Conservation (phyloP, 2,113 vertebrate genomes). For the Rhinolophus sinicus region DNA sequence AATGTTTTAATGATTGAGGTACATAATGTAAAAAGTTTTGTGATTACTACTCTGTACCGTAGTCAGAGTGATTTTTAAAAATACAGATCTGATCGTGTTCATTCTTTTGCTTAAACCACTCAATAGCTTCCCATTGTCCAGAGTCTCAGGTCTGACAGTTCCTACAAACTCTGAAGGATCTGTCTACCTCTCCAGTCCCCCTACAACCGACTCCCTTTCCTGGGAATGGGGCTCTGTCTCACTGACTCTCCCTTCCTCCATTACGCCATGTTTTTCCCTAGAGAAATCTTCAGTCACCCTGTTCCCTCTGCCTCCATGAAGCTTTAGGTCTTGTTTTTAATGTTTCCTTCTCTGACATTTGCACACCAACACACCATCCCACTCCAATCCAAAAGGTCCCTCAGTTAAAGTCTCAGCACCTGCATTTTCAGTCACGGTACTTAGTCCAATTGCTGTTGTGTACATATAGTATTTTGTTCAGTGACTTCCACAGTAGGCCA, state of each 20-base stretch:
- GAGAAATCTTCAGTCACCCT: background rate
- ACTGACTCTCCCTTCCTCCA: background rate
- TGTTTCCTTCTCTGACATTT: background rate
- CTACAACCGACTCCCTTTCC: background rate
- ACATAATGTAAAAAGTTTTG: background rate
- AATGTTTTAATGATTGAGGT: background rate
- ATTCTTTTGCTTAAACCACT: background rate
- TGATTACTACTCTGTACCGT: background rate
- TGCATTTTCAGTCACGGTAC: background rate
- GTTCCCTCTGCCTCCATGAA: background rate
- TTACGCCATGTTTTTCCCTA: background rate
- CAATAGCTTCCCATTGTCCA: background rate
- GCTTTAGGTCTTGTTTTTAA: background rate
- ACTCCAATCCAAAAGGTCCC: background rate
- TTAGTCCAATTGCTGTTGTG: background rate
- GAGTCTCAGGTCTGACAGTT: background rate
- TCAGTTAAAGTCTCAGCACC: background rate
- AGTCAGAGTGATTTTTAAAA: background rate
- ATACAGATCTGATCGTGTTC: background rate
- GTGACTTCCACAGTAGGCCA: background rate
- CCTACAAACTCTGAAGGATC: background rate
- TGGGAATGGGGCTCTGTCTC: background rate
- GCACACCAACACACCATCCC: background rate
- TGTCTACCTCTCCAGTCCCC: background rate
- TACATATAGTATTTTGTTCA: background rate